phyloP scores from a whole-genome alignment of 2,113 vertebrate genomes.

The Dasyprocta punctata region DNA sequence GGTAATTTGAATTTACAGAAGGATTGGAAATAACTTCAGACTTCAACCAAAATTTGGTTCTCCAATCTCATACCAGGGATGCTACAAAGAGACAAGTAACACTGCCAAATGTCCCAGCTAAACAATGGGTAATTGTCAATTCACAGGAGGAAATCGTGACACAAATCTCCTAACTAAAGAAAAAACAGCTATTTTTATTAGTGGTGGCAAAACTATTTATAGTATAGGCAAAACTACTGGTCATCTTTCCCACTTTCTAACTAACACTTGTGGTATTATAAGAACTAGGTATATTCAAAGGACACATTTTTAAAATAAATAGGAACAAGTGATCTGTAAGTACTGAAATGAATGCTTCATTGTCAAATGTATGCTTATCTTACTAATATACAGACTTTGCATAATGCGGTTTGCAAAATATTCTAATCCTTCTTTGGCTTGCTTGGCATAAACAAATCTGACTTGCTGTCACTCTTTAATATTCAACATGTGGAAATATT shows the following conservation, averaged over 20 bases:
- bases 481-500: not conserved
- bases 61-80: not conserved
- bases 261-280: not conserved
- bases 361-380: not conserved
- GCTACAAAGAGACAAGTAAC: not conserved
- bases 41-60: not conserved
- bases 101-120: not conserved
- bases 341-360: not conserved
- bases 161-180: not conserved
- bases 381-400: not conserved
- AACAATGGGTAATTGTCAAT: not conserved
- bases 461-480: not conserved
- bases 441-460: rapidly evolving
- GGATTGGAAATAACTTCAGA: not conserved
- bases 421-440: not conserved
- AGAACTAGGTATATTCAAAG: not conserved
- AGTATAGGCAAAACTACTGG: not conserved
- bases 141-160: not conserved
- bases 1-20: not conserved
- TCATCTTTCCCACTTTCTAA: not conserved
- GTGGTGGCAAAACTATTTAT: not conserved
- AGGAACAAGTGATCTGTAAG: not conserved
- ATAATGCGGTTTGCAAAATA: not conserved
- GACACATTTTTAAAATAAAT: not conserved
- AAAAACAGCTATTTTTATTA: not conserved